A percentile compares a stretch with the other conserved stretches of the same genome.
Conservation (phyloP, 2,113 vertebrate species). For the Alectura lathami region DNA sequence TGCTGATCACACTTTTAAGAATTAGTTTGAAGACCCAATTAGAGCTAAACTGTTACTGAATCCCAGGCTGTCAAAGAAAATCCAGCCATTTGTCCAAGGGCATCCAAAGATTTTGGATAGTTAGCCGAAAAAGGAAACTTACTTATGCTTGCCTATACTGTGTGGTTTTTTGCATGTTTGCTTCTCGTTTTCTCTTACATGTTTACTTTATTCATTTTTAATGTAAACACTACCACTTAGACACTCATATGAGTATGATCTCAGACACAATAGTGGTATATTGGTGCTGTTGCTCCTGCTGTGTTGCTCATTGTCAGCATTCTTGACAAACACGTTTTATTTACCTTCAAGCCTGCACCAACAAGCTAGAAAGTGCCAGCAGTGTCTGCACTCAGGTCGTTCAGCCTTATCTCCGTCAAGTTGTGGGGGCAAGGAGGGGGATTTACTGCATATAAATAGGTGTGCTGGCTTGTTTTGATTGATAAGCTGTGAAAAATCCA, state of each 20-base stretch:
- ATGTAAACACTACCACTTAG: neutral
- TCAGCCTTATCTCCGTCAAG: neutral
- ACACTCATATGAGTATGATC: neutral
- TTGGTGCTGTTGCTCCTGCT: neutral
- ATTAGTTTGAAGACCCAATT: conserved; percentile 20
- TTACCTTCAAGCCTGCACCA: neutral
- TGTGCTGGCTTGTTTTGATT: neutral
- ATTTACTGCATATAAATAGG: neutral
- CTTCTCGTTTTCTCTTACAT: neutral
- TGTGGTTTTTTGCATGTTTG: neutral
- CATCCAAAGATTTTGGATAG: neutral
- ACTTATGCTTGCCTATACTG: neutral
- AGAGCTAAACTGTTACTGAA: neutral
- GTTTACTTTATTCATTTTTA: neutral
- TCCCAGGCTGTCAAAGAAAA: neutral
- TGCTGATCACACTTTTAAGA: neutral
- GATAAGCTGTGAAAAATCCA: neutral
- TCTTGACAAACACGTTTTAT: neutral
- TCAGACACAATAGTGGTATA: neutral
- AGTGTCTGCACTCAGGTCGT: neutral
- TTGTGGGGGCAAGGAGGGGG: rapidly evolving
- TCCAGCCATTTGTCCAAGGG: neutral
- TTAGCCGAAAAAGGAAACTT: neutral
- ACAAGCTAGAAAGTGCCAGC: neutral
- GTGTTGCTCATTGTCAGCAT: neutral